phyloP scores from a whole-genome alignment of 1,140 invertebrate genomes.

The Drosophila arawakana region DNA sequence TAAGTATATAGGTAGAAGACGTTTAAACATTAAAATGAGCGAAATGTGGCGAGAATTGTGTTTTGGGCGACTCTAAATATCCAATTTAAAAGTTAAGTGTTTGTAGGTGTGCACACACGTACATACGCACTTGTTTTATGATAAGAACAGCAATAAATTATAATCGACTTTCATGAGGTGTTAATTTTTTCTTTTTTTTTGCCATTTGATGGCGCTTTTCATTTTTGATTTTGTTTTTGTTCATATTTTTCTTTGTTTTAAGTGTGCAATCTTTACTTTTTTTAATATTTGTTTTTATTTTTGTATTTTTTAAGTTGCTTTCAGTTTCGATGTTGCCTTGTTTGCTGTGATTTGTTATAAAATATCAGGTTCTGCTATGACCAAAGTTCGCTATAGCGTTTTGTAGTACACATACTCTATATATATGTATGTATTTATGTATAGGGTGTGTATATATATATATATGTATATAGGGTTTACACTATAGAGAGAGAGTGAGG shows the following conservation, averaged over 20 bases:
- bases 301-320: slow-evolving; percentile 62
- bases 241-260: slow-evolving; percentile 28
- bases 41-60: slow-evolving; percentile 52
- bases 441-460: slow-evolving; percentile 4
- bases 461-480: slow-evolving; percentile 47
- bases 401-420: slow-evolving; percentile 49
- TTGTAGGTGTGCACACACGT: background rate
- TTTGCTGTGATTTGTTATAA: slow-evolving; percentile 61
- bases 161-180: slow-evolving; percentile 77
- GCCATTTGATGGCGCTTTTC: slow-evolving; percentile 72
- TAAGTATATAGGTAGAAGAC: slow-evolving; percentile 66
- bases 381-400: slow-evolving; percentile 65
- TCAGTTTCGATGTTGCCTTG: slow-evolving; percentile 70
- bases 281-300: slow-evolving; percentile 12
- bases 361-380: slow-evolving; percentile 80
- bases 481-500: slow-evolving; percentile 29
- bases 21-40: slow-evolving; percentile 39
- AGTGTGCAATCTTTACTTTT: slow-evolving; percentile 48
- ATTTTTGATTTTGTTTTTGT: slow-evolving; percentile 25
- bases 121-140: slow-evolving; percentile 20
- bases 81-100: background rate
- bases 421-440: slow-evolving; percentile 30
- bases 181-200: slow-evolving; percentile 59
- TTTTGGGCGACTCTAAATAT: background rate
- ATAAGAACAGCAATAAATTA: slow-evolving; percentile 80